Percentiles rank a stretch among this genome's conserved stretches.
phyloP scores from a whole-genome alignment of 2,888 invertebrate genomes.

The Physocephala rufipes region DNA sequence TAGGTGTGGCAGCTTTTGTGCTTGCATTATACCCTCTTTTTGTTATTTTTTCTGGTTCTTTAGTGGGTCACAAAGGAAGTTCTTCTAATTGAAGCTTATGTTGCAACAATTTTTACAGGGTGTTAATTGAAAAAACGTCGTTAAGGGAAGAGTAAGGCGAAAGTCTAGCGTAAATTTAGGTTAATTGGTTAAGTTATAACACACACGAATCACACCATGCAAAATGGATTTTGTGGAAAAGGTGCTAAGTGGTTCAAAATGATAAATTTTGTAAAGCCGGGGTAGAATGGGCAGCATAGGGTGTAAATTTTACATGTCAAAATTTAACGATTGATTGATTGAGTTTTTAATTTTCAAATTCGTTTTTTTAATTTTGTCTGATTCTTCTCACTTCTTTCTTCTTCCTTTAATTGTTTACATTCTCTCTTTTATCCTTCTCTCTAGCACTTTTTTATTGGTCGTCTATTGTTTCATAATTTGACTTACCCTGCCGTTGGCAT shows the following conservation, averaged over 20 bases:
- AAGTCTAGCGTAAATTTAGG: neutral
- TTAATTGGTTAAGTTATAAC: neutral
- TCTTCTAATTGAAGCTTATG: no score
- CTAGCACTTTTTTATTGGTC: neutral
- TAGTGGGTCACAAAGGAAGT: no score
- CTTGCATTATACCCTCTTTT: neutral
- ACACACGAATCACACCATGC: neutral
- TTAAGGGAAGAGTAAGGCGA: neutral
- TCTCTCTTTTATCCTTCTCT: no score
- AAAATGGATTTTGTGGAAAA: neutral
- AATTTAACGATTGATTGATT: neutral
- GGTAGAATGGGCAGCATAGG: neutral
- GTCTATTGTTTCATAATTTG: neutral
- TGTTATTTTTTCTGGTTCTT: no score
- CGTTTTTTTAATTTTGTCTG: no score
- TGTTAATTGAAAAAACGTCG: no score
- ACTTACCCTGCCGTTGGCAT: conserved; percentile 56
- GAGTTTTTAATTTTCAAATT: no score
- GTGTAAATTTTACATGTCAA: neutral
- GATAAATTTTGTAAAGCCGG: neutral
- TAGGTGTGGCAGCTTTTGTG: neutral
- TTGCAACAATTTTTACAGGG: no score
- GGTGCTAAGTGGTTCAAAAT: neutral
- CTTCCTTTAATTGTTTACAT: no score
- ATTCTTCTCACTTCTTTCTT: no score